Base-by-base conservation (phyloP, 2,888 invertebrate species). In the Hypselothyrea guttata region DNA sequence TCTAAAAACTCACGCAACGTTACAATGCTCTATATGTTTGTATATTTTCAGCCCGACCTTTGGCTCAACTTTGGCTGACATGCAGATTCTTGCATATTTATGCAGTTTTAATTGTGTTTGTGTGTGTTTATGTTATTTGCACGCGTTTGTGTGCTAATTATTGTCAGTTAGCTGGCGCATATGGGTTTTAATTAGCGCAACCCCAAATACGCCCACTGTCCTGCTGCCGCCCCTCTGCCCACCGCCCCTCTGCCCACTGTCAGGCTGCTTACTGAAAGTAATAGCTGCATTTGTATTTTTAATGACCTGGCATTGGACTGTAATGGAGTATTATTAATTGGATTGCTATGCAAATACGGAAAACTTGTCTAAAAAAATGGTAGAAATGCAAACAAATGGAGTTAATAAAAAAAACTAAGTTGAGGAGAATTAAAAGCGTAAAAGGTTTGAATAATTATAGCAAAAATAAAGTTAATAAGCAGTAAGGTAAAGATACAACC, bases 31-130 rank as follows among this genome's bases (percentile, higher is more conserved):
- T n/a, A n/a, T n/a, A n/a, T n/a, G n/a, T n/a, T n/a, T n/a, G n/a
- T n/a, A n/a, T n/a, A n/a, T n/a, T n/a, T n/a, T n/a, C n/a, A n/a
- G 7, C 28, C 15, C n/a, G 60, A 67, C 51, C 67, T 71, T 57
- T 60, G 22, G 41, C 59, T 69, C 72, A 55, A 52, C 49, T 52
- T 42, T 46, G 38, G 52, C 69, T 66, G 61, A 56, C 71, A 78
- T 74, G 67, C 78, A 75, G 61, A 66, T 84, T 79, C 73, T 55
- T 70, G 86, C 85, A 83, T 79, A 79, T 83, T 79, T 79, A 83
- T 83, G 76, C 78, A 67, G 60, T 79, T 86, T 81, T 81, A 86
- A 86, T 81, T 86, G 81, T 75, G 58, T 75, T 57, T 75, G 65
- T 75, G 22, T 22, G 22, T 22, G 22, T 22, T 22, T 22, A 22